Conservation (phyloP, 2,113 vertebrate genomes). For the Oryctolagus cuniculus region mOryCun1.1 NC_091435.1:140475501-140476000, state of each 20-base stretch:
- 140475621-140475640: background rate
- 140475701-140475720: background rate
- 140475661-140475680: background rate
- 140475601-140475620: background rate
- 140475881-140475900: background rate
- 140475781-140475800: background rate
- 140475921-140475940: no score
- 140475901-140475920: background rate
- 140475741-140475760: constrained; percentile 2
- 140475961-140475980: no score
- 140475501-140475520: constrained; percentile 75
- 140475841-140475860: background rate
- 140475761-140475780: background rate
- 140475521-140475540: constrained; percentile 64
- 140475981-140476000: no score
- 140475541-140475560: background rate
- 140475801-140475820: background rate
- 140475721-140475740: background rate
- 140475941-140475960: no score
- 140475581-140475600: background rate
- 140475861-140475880: constrained; percentile 40
- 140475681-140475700: background rate
- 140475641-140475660: background rate
- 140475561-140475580: background rate
- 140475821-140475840: background rate